These are phyloP conservation scores for Actinopyga echinites DNA, from an alignment of 53 echinoderm and acorn worm species.

Conservation along the genomic window DNA sequence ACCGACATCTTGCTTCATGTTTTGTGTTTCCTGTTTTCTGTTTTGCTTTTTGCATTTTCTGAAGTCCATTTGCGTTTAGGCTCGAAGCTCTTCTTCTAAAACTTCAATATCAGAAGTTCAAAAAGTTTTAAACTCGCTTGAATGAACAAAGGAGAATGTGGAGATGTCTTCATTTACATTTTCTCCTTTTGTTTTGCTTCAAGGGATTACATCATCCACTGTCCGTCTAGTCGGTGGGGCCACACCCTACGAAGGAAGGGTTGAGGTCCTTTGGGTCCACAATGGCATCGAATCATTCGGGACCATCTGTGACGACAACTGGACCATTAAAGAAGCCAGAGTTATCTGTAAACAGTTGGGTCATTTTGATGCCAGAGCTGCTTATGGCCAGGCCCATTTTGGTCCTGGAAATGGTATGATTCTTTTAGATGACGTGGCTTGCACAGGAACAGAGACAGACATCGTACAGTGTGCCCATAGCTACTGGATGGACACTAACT, in stretches of 20 bases:
- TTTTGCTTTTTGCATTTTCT: too few relatives aligned
- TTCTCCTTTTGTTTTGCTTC: too few relatives aligned
- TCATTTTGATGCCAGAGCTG: background rate
- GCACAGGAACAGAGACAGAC: slow-evolving; percentile 9
- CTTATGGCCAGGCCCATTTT: background rate
- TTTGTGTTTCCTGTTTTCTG: too few relatives aligned
- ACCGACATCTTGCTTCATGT: too few relatives aligned
- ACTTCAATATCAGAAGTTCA: too few relatives aligned
- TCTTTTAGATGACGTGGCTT: slow-evolving; percentile 19
- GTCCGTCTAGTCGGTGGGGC: slow-evolving; percentile 4
- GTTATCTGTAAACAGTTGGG: slow-evolving; percentile 14
- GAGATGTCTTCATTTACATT: background rate
- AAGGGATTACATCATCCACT: background rate
- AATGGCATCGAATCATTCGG: background rate
- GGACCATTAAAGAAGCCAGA: background rate
- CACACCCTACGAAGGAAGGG: slow-evolving; percentile 10
- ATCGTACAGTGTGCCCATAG: slow-evolving; percentile 16
- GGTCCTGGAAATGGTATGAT: slow-evolving; percentile 4
- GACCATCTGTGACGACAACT: slow-evolving; percentile 18
- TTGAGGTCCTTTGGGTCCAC: background rate
- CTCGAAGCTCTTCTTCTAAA: background rate
- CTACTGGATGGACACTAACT: background rate
- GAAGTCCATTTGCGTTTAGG: background rate
- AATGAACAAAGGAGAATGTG: background rate
- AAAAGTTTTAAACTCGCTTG: too few relatives aligned